A percentile compares a stretch with the other conserved stretches of the same genome.
Conservation (phyloP, 2,113 vertebrate species). For the Gadus chalcogrammus region DNA sequence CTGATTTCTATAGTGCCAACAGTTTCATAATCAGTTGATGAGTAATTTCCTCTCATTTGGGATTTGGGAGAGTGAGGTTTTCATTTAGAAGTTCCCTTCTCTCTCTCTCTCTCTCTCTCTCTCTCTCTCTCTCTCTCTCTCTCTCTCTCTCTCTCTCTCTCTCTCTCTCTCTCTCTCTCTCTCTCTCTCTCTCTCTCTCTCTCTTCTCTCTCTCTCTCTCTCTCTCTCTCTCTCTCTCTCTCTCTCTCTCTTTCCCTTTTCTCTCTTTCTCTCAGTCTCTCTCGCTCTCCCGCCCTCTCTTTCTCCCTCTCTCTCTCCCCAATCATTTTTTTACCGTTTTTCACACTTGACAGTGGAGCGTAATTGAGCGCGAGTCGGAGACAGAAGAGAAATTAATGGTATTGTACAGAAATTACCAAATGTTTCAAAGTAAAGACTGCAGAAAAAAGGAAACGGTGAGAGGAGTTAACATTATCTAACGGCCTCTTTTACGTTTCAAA, state of each 20-base stretch:
- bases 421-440: slow-evolving; percentile 25
- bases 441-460: slow-evolving; percentile 1
- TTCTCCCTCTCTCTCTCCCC: slow-evolving; percentile 56
- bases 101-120: too few species aligned
- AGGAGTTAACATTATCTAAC: slow-evolving; percentile 57
- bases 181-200: too few species aligned
- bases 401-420: slow-evolving; percentile 28
- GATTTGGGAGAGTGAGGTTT: slow-evolving; percentile 59
- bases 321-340: slow-evolving; percentile 52
- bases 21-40: slow-evolving; percentile 69
- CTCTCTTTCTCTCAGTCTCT: slow-evolving; percentile 31
- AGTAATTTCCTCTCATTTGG: slow-evolving; percentile 71
- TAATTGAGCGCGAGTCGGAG: slow-evolving; percentile 49
- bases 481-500: not conserved
- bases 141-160: too few species aligned
- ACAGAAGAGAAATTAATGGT: slow-evolving; percentile 5
- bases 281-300: slow-evolving; percentile 6
- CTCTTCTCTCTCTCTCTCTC: too few species aligned
- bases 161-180: too few species aligned
- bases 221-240: too few species aligned
- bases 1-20: slow-evolving; percentile 79
- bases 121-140: too few species aligned
- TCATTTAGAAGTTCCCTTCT: slow-evolving; percentile 38
- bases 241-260: too few species aligned
- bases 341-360: slow-evolving; percentile 54